Base-by-base conservation (phyloP, 2,888 invertebrate genomes). In the Biston stratarius region DNA sequence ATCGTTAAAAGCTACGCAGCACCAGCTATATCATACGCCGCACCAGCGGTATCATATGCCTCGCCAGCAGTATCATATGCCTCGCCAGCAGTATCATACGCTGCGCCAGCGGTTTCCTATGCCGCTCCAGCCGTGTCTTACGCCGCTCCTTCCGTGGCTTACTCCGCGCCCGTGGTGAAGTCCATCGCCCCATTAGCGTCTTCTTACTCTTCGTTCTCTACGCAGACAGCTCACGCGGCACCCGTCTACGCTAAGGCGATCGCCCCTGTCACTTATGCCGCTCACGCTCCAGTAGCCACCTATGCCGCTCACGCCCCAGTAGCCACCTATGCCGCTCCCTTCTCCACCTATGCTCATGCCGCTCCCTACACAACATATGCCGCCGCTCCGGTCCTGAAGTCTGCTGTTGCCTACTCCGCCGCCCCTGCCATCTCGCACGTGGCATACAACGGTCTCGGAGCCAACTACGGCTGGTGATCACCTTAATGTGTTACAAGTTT, bases 381-480 rank as follows among this genome's bases (percentile, higher is more conserved):
- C 45, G 74, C 74, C 77, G 87, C 79, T 78, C 94, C 83, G 73
- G 93, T 83, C 24, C 74, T 84, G 65, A 89, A 89, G 69, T 83
- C 90, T 51, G 93, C 92, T 59, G 77, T 95, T 57, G 83, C 92
- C 38, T 95, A 95, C 87, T 94, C 94, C 40, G 95, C 96, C 48
- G 95, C 95, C 45, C 87, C 87, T 33, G 84, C 94, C 66, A 95
- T 96, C 48, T 95, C 96, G 67, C 96, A 96, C 84, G 94, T 95
- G 70, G 89, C 95, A 76, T 96, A 96, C 93, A 94, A 92, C 74
- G 96, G 96, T 69, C 93, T 95, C 65, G 95, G 95, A 73, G 94
- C 95, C 74, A 83, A 87, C 85, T 96, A 96, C 88, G 95, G 94
- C 77, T 96, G 95, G 95, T 96, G 95, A 95, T 89, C 88, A 82